Evolutionary conservation across 2,113 vertebrate species (phyloP).

Genomic region (Polypterus senegalus): DNA sequence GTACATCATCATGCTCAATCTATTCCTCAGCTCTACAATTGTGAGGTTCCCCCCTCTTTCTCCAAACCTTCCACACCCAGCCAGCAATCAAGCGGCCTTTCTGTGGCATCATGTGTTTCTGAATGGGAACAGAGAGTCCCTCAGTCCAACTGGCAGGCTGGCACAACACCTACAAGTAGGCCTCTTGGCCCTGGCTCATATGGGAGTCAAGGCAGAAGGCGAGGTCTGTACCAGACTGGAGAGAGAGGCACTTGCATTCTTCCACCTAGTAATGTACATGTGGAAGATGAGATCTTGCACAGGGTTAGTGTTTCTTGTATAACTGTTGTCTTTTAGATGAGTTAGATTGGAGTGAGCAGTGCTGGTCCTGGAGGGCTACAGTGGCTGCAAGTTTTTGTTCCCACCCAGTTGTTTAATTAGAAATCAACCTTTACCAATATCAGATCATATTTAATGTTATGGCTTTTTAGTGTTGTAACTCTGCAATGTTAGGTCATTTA

Average conservation of each 20-base stretch:
- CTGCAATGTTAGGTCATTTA: too few species aligned
- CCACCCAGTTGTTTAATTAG: too few species aligned
- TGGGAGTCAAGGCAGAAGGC: slow-evolving; percentile 60
- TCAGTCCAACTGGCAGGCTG: slow-evolving; percentile 41
- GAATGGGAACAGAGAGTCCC: slow-evolving; percentile 82
- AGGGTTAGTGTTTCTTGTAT: slow-evolving; percentile 65
- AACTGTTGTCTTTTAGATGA: too few species aligned
- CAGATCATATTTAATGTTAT: too few species aligned
- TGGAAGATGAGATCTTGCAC: slow-evolving; percentile 60
- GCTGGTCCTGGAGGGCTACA: too few species aligned
- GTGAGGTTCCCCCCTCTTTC: slow-evolving; percentile 32
- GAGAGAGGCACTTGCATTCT: slow-evolving; percentile 35
- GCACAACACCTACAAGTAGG: slow-evolving; percentile 43
- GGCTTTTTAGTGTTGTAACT: too few species aligned
- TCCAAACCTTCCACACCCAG: slow-evolving; percentile 8
- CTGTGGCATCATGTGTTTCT: slow-evolving; percentile 80
- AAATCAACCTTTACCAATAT: too few species aligned
- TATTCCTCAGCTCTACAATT: slow-evolving; percentile 39
- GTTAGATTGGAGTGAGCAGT: too few species aligned
- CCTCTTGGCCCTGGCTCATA: slow-evolving; percentile 30
- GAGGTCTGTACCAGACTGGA: slow-evolving; percentile 62
- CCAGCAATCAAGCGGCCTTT: slow-evolving; percentile 66
- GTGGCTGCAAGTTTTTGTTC: too few species aligned
- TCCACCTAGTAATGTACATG: slow-evolving; percentile 49
- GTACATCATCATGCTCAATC: slow-evolving; percentile 42